Evolutionary conservation across 2,888 invertebrate species (phyloP).

Genomic region (Choreutis nemorana): DNA sequence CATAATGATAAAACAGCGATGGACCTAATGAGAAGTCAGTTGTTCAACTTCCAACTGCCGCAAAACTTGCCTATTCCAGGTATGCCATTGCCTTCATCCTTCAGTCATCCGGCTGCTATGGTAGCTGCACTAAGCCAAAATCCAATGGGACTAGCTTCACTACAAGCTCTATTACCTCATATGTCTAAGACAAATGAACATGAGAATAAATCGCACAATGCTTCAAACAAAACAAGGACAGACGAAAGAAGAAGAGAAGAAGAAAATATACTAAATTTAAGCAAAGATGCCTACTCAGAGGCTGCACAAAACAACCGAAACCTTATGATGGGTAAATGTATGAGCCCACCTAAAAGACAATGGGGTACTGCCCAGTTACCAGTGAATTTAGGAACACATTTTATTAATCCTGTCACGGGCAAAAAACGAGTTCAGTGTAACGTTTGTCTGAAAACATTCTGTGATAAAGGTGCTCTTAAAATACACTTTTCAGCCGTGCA

Average conservation of each 20-base stretch:
- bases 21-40: constrained; percentile 71
- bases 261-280: constrained; percentile 53
- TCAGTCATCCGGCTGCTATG: constrained; percentile 71
- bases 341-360: constrained; percentile 80
- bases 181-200: too few species aligned
- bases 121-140: constrained; percentile 69
- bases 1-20: constrained; percentile 52
- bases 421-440: constrained; percentile 98
- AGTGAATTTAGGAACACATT: constrained; percentile 85
- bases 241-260: constrained; percentile 41
- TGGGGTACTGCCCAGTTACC: constrained; percentile 81
- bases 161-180: constrained; percentile 70
- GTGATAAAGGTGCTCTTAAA: constrained; percentile 99
- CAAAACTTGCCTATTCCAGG: constrained; percentile 70
- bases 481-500: constrained; percentile 99
- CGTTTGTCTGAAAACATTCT: constrained; percentile 98
- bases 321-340: constrained; percentile 68
- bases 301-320: constrained; percentile 49
- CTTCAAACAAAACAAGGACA: constrained; percentile 29
- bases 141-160: constrained; percentile 68
- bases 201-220: constrained; percentile 52
- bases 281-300: constrained; percentile 50
- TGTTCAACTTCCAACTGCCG: constrained; percentile 68
- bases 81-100: constrained; percentile 58
- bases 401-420: constrained; percentile 91